These are phyloP conservation scores for Sardinella longiceps DNA, from an alignment of 2,797 vertebrate species.

Conservation along the genomic window DNA sequence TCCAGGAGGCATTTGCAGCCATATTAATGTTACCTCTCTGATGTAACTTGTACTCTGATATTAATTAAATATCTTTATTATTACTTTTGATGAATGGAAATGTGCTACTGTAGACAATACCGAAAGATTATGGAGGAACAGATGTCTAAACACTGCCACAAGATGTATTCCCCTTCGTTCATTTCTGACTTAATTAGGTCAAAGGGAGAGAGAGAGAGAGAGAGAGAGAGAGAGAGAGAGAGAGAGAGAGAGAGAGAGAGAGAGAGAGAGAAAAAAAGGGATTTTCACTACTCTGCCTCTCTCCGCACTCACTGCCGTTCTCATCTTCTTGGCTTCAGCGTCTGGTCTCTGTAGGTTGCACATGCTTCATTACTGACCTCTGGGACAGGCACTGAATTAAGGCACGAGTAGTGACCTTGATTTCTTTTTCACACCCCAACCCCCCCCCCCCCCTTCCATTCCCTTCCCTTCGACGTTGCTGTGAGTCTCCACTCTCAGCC, in stretches of 20 bases:
- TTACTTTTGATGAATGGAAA: background rate
- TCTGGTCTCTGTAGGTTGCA: background rate
- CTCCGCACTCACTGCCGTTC: background rate
- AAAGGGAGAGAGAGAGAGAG: background rate
- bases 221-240: background rate
- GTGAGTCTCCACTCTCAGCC: background rate
- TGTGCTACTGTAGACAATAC: background rate
- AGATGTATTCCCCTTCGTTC: background rate
- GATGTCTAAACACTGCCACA: background rate
- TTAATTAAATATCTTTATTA: background rate
- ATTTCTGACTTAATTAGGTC: conserved; percentile 9
- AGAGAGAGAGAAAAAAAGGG: background rate
- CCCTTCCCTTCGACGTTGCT: background rate
- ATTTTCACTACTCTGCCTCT: background rate
- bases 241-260: background rate
- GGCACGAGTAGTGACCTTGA: conserved; percentile 17
- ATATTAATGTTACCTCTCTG: background rate
- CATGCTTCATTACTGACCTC: conserved; percentile 10
- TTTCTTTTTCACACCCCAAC: background rate
- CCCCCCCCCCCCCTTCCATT: background rate
- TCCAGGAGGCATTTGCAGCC: conserved; percentile 10
- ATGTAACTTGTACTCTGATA: background rate
- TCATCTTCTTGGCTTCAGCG: background rate
- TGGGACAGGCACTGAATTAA: background rate
- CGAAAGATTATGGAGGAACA: background rate